Conservation (phyloP, 2,113 vertebrate genomes). For the Eulemur macaco region DNA sequence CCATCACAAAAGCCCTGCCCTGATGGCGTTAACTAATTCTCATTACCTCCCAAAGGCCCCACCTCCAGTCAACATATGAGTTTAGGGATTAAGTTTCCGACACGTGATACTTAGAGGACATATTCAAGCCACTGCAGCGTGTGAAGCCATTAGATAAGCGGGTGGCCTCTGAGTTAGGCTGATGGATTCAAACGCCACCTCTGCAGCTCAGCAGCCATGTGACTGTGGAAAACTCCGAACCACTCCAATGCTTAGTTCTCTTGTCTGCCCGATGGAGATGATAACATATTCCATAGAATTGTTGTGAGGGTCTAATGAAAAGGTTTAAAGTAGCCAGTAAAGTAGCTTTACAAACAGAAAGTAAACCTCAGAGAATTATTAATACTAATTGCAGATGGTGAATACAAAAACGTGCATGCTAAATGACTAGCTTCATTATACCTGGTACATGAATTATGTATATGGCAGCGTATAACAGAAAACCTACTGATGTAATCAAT, state of each 20-base stretch:
- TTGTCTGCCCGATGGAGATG: not conserved
- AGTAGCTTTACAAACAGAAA: not conserved
- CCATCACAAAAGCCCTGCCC: not conserved
- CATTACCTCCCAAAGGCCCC: not conserved
- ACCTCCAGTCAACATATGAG: not conserved
- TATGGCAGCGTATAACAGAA: not conserved
- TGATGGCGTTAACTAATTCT: not conserved
- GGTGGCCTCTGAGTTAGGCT: not conserved
- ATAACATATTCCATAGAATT: not conserved
- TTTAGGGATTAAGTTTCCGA: not conserved
- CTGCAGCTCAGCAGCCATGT: not conserved
- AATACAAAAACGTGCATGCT: not conserved
- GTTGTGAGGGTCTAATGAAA: not conserved
- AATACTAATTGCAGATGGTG: not conserved
- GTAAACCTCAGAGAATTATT: not conserved
- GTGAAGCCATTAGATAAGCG: not conserved
- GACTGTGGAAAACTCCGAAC: not conserved
- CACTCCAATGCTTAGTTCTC: not conserved
- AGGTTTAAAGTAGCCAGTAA: not conserved
- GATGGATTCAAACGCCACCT: not conserved
- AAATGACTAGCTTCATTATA: not conserved
- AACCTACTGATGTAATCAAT: not conserved
- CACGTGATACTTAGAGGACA: not conserved
- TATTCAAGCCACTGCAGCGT: not conserved
- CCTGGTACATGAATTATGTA: not conserved